Evolutionary conservation across 2,113 vertebrate genomes (phyloP), one percentile per base, ranked within the genome.

Genomic region (Solea solea): DNA sequence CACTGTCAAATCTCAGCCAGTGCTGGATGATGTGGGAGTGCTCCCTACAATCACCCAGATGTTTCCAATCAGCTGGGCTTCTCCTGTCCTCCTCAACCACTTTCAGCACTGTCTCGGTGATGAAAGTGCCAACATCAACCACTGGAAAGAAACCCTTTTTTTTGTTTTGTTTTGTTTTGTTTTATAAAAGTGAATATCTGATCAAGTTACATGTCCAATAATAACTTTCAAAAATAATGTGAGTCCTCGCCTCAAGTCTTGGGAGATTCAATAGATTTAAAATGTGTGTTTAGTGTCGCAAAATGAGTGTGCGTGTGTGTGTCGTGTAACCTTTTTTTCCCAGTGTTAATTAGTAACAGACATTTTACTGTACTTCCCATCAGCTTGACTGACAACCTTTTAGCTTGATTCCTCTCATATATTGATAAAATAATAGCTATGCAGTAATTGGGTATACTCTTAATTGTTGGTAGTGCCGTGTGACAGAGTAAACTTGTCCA

Each of bases 21-120:
- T 69, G 66, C 55, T 80, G 89, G 85, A 88, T 90, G 89, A 93
- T 90, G 91, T 91, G 87, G 88, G 86, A 88, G 90, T 86, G 82
- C 88, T 89, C 87, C 85, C 89, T 89, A 79, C 91, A 86, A 88
- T 92, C 84, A 68, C 84, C 91, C 94, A 94, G 93, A 94, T 94
- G 94, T 94, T 94, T 93, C 89, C 89, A 91, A 93, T 94, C 93
- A 93, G 89, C 87, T 89, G 90, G 88, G 82, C 76, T 88, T 81
- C 91, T 90, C 86, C 88, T 54, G 52, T 81, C 64, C 71, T 76
- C 53, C 76, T 86, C 86, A 62, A 66, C 56, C 73, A 70, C 83
- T 74, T 42, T 80, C 64, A 45, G 65, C 61, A 49, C 50, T 10
- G 46, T 55, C 45, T 49, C 71, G 69, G 21, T 21, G 64, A 76